Evolutionary conservation across 2,888 invertebrate genomes (phyloP).

Genomic region (Suillia variegata): DNA sequence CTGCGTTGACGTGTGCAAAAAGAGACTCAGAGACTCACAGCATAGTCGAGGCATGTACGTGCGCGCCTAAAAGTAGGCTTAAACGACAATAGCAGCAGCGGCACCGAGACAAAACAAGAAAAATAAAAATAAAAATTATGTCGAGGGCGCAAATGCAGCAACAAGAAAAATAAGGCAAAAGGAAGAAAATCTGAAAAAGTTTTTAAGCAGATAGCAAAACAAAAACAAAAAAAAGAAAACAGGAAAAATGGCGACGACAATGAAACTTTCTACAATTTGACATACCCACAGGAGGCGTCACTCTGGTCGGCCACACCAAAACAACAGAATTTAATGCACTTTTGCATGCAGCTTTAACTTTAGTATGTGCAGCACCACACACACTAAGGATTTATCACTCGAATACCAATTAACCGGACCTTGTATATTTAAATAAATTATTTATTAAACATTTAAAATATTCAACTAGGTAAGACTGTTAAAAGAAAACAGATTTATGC

Average conservation of each 20-base stretch:
- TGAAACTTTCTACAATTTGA: constrained; percentile 4
- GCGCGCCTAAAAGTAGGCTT: constrained; percentile 21
- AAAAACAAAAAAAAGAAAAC: constrained; percentile 18
- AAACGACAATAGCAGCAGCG: constrained; percentile 33
- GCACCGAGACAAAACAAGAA: too few species aligned
- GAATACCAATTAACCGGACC: too few species aligned
- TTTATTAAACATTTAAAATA: too few species aligned
- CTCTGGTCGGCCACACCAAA: constrained; percentile 18
- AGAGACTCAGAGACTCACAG: not conserved
- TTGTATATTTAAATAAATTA: too few species aligned
- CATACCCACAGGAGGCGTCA: constrained; percentile 27
- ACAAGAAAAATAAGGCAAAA: constrained; percentile 6
- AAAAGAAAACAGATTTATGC: too few species aligned
- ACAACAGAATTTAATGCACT: constrained; percentile 31
- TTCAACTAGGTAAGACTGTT: too few species aligned
- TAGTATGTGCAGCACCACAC: too few species aligned
- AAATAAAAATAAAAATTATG: constrained; percentile 45
- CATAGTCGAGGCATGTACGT: constrained; percentile 6
- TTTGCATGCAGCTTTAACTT: constrained; percentile 31
- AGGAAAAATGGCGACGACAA: not conserved
- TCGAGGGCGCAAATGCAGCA: constrained; percentile 26
- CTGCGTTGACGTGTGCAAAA: not conserved
- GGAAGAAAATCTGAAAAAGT: constrained; percentile 5
- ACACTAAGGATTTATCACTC: too few species aligned
- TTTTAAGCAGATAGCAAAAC: constrained; percentile 12